Evolutionary conservation across 37 sponge, comb jelly and placozoan genomes (phyloP).

Genomic region (Petrosia ficiformis): DNA sequence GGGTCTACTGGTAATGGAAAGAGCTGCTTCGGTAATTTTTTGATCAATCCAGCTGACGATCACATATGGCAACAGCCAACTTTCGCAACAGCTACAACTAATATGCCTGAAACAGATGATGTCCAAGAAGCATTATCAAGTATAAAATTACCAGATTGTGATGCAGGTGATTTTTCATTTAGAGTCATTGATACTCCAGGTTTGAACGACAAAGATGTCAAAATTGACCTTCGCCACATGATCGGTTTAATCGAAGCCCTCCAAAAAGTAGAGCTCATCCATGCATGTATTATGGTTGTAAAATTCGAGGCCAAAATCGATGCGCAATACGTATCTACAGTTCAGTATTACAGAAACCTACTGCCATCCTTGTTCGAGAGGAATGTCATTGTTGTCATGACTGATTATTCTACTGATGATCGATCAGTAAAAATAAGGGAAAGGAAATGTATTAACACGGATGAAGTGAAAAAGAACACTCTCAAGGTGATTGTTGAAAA

Average conservation of each 20-base stretch:
- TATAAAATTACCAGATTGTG: not conserved
- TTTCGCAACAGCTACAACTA: constrained; percentile 20
- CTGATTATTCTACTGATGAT: not conserved
- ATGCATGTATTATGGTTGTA: constrained; percentile 5
- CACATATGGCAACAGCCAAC: constrained; percentile 17
- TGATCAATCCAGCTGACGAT: not conserved
- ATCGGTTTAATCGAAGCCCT: constrained; percentile 16
- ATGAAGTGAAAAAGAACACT: not conserved
- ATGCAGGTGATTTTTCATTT: not conserved
- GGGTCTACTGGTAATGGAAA: constrained; percentile 55
- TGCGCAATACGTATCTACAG: constrained; percentile 18
- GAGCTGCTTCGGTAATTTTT: constrained; percentile 36
- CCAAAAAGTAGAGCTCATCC: not conserved
- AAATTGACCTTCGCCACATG: constrained; percentile 40
- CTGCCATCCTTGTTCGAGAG: constrained; percentile 2
- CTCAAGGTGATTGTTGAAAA: not conserved
- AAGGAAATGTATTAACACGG: not conserved
- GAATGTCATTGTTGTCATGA: constrained; percentile 18
- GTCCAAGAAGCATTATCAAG: not conserved
- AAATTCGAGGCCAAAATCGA: constrained; percentile 26
- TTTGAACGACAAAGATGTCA: constrained; percentile 15
- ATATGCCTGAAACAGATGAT: constrained; percentile 27
- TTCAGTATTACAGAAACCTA: constrained; percentile 14
- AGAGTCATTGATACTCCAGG: constrained; percentile 52
- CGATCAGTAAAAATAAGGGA: not conserved